Evolutionary conservation across 2,888 invertebrate species (phyloP).

Genomic region (Nomada goodeniana): DNA sequence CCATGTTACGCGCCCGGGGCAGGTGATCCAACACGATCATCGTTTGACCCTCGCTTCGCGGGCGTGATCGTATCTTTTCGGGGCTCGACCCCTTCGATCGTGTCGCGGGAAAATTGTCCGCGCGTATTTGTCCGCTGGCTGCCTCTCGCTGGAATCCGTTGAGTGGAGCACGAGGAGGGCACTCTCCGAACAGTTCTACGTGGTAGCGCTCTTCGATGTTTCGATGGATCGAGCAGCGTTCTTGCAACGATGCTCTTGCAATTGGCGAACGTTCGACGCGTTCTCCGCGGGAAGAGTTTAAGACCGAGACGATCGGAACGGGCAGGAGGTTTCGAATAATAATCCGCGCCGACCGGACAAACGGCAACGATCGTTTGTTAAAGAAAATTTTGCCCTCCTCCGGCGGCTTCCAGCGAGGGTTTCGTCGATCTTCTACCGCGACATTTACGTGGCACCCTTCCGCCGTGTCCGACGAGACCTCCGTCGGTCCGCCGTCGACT

Average conservation of each 20-base stretch:
- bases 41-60: background rate
- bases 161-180: background rate
- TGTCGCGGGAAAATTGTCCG: background rate
- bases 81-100: slow-evolving; percentile 24
- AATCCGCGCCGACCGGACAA: background rate
- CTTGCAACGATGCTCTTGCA: too few relatives aligned
- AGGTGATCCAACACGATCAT: background rate
- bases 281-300: too few relatives aligned
- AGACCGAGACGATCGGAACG: too few relatives aligned
- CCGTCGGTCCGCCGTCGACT: slow-evolving; percentile 26
- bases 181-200: too few relatives aligned
- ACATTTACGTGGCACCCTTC: slow-evolving; percentile 16
- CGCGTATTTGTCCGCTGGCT: background rate
- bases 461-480: slow-evolving; percentile 13
- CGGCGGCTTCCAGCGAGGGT: slow-evolving; percentile 1
- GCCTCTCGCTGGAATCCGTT: background rate
- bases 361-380: too few relatives aligned
- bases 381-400: background rate
- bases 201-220: too few relatives aligned
- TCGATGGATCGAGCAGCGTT: too few relatives aligned
- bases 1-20: slow-evolving; percentile 15
- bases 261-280: background rate
- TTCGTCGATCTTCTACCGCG: slow-evolving; percentile 24
- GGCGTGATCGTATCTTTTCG: slow-evolving; percentile 24
- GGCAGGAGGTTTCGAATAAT: too few relatives aligned